A percentile compares a stretch with the other conserved stretches of the same genome.
phyloP scores from a whole-genome alignment of 2,888 invertebrate species.

The Phengaris alcon region DNA sequence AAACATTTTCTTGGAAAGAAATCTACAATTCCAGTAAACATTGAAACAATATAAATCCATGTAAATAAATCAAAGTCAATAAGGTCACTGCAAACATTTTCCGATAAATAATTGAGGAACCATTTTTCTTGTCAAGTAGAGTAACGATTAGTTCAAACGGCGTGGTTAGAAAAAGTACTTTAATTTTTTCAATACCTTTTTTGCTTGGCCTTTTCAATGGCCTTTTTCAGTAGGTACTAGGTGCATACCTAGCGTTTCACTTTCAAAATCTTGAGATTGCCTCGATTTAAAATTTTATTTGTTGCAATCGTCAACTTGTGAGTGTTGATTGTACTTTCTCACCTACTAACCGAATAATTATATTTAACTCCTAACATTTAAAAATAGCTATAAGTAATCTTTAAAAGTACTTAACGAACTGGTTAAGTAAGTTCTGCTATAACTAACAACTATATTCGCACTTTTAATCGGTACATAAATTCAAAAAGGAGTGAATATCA shows the following conservation, averaged over 20 bases:
- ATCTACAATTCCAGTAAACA: neutral
- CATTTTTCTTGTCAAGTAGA: neutral
- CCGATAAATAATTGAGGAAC: neutral
- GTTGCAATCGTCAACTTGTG: neutral
- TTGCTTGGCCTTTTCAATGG: neutral
- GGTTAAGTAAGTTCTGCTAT: neutral
- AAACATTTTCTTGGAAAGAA: neutral
- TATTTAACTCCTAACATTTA: neutral
- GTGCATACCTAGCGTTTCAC: neutral
- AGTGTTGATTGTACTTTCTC: neutral
- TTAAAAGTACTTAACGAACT: neutral
- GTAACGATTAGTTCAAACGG: neutral
- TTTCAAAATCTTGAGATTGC: neutral
- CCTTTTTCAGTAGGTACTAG: neutral
- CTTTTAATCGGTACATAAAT: neutral
- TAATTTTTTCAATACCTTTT: neutral
- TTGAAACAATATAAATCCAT: neutral
- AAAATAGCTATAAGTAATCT: neutral
- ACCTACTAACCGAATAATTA: neutral
- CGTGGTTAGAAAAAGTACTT: neutral
- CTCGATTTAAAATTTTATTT: neutral
- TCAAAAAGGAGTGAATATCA: neutral
- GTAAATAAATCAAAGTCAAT: neutral
- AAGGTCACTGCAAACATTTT: neutral
- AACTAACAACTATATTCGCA: neutral